Percentiles rank a stretch among this genome's conserved stretches.
phyloP scores from a whole-genome alignment of 2,888 invertebrate species.

The Parnassius apollo region DNA sequence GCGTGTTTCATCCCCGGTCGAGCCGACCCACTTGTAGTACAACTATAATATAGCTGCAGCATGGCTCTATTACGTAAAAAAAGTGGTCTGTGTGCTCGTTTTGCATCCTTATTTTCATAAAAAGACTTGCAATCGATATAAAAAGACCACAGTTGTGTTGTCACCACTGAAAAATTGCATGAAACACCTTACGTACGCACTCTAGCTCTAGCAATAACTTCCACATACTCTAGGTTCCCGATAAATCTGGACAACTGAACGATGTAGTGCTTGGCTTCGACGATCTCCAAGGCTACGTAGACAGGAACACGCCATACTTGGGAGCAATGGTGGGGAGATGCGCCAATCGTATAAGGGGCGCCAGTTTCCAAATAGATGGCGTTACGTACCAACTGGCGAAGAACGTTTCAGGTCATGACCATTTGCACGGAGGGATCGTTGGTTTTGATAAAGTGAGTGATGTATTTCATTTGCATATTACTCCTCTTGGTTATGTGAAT shows the following conservation, averaged over 20 bases:
- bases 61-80: too few relatives aligned
- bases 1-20: too few relatives aligned
- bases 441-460: conserved; percentile 88
- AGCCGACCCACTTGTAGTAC: too few relatives aligned
- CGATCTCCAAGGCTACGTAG: conserved; percentile 82
- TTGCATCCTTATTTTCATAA: too few relatives aligned
- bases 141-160: too few relatives aligned
- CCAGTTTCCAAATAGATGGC: conserved; percentile 74
- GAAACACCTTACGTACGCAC: too few relatives aligned
- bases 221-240: conserved; percentile 78
- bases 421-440: conserved; percentile 91
- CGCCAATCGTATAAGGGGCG: conserved; percentile 91
- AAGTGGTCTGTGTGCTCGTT: too few relatives aligned
- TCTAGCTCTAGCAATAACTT: too few relatives aligned
- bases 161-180: too few relatives aligned
- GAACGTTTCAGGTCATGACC: conserved; percentile 84
- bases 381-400: conserved; percentile 84
- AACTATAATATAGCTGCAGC: too few relatives aligned
- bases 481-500: too few relatives aligned
- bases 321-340: conserved; percentile 94
- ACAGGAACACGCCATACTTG: conserved; percentile 83
- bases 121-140: too few relatives aligned
- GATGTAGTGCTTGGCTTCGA: conserved; percentile 93
- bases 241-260: conserved; percentile 83
- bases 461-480: background rate